Evolutionary conservation across 2,888 invertebrate genomes (phyloP).

Genomic region (Cremastinae sp.): DNA sequence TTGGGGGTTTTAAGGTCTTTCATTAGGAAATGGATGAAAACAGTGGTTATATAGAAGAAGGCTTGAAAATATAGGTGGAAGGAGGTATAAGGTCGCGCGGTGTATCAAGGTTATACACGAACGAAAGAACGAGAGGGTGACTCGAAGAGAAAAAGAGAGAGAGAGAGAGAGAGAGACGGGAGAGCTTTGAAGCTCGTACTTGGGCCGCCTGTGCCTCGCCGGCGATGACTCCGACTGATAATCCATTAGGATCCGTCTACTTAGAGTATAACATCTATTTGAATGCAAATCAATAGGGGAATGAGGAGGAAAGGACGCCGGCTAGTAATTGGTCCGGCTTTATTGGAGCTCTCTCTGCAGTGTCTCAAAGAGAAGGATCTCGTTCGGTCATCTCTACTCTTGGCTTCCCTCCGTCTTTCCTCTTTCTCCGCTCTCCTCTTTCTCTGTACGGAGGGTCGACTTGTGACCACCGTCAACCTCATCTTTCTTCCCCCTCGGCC

Average conservation of each 20-base stretch:
- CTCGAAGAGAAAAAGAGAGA: constrained; percentile 28
- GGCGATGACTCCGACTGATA: constrained; percentile 80
- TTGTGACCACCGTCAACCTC: constrained; percentile 40
- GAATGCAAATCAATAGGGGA: constrained; percentile 80
- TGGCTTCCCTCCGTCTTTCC: constrained; percentile 58
- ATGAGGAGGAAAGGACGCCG: constrained; percentile 73
- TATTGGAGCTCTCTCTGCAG: constrained; percentile 78
- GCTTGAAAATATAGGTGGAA: constrained; percentile 57
- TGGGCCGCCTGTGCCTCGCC: constrained; percentile 52
- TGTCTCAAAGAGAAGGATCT: constrained; percentile 79
- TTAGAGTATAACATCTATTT: constrained; percentile 81
- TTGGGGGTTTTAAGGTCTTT: constrained; percentile 40
- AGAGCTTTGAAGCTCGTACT: constrained; percentile 77
- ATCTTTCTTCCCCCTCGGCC: constrained; percentile 58
- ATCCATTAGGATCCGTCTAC: constrained; percentile 81
- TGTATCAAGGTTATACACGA: constrained; percentile 40
- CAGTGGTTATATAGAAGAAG: constrained; percentile 63
- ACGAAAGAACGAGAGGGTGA: constrained; percentile 45
- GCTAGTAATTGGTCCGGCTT: constrained; percentile 80
- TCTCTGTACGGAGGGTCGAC: background rate
- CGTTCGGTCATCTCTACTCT: constrained; percentile 78
- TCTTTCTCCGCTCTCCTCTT: constrained; percentile 51
- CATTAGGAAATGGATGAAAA: constrained; percentile 67
- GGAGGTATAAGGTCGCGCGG: constrained; percentile 40
- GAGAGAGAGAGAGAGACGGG: constrained; percentile 45